Conservation (phyloP, 2,113 vertebrate species). For the Thamnophis sirtalis region DNA sequence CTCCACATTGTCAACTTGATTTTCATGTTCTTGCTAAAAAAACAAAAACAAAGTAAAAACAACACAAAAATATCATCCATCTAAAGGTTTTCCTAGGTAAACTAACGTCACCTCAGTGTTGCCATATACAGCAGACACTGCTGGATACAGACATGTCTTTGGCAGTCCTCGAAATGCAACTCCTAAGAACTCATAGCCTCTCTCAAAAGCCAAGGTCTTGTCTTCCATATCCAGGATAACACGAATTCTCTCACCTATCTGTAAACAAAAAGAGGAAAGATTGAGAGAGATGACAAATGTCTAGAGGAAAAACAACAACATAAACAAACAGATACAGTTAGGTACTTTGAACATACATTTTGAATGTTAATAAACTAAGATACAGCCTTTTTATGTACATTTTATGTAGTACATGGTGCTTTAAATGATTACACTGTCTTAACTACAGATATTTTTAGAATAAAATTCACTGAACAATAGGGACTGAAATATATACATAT, state of each 20-base stretch:
- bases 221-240: slow-evolving; percentile 99
- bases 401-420: background rate
- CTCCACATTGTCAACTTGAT: slow-evolving; percentile 56
- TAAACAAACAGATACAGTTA: background rate
- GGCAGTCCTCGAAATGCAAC: slow-evolving; percentile 96
- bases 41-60: slow-evolving; percentile 17
- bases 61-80: slow-evolving; percentile 75
- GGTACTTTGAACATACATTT: background rate
- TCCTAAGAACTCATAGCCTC: slow-evolving; percentile 96
- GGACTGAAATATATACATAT: background rate
- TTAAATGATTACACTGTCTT: background rate
- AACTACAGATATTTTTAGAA: background rate
- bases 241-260: slow-evolving; percentile 98
- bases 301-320: background rate
- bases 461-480: background rate
- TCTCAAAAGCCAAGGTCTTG: slow-evolving; percentile 96
- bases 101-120: slow-evolving; percentile 99
- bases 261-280: slow-evolving; percentile 56
- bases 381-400: background rate
- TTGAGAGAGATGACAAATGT: background rate
- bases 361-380: background rate
- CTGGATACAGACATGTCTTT: slow-evolving; percentile 94
- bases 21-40: slow-evolving; percentile 40
- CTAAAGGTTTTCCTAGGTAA: slow-evolving; percentile 95
- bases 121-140: slow-evolving; percentile 96